Conservation (phyloP, 2,113 vertebrate genomes). For the Brachyistius frenatus region DNA sequence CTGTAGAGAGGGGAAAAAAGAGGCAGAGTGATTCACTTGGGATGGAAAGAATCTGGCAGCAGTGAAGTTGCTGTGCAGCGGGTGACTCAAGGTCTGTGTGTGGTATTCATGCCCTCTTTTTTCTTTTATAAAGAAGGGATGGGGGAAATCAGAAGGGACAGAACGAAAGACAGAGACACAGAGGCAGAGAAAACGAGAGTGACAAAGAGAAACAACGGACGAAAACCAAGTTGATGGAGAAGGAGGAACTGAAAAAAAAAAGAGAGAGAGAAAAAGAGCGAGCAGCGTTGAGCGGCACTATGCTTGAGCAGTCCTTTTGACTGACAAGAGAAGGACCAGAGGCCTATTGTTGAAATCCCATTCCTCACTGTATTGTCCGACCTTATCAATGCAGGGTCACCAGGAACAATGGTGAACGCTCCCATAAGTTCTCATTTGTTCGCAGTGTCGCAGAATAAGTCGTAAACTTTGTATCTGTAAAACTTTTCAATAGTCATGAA, state of each 20-base stretch:
- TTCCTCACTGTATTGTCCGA: constrained; percentile 77
- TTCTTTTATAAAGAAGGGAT: constrained; percentile 66
- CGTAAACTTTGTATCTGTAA: neutral
- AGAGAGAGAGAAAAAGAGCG: constrained; percentile 41
- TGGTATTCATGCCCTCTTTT: constrained; percentile 79
- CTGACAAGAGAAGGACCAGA: constrained; percentile 62
- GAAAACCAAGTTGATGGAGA: constrained; percentile 60
- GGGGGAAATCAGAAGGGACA: constrained; percentile 58
- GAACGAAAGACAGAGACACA: constrained; percentile 46
- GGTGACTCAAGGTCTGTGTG: constrained; percentile 82
- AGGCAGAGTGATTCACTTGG: constrained; percentile 66
- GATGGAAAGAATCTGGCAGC: constrained; percentile 78
- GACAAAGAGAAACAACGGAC: constrained; percentile 58
- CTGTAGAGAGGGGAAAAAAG: constrained; percentile 26
- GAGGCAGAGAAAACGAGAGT: constrained; percentile 50
- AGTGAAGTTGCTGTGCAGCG: constrained; percentile 67
- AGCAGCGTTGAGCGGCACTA: constrained; percentile 58
- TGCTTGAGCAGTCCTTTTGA: constrained; percentile 80
- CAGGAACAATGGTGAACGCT: constrained; percentile 44
- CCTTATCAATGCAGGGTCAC: constrained; percentile 71
- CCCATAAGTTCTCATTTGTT: constrained; percentile 41
- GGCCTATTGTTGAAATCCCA: constrained; percentile 69
- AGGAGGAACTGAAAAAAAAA: constrained; percentile 40
- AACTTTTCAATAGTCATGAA: neutral
- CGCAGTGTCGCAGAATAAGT: neutral